Conservation (phyloP, 2,113 vertebrate genomes). For the Perca fluviatilis region DNA sequence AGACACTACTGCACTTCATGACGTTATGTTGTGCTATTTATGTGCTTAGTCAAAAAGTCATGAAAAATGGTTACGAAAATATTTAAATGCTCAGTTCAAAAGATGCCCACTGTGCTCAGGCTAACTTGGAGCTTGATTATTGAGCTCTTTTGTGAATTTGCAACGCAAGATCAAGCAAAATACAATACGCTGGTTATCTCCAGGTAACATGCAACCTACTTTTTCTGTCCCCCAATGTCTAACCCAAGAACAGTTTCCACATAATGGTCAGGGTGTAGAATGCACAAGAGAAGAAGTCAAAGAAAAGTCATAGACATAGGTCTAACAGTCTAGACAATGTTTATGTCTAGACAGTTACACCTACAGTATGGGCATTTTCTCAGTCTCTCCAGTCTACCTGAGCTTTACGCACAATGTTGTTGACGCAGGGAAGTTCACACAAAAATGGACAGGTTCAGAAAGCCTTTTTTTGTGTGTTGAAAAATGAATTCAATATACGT, state of each 20-base stretch:
- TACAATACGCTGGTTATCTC: background rate
- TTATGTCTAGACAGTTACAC: background rate
- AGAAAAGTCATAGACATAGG: background rate
- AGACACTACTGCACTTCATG: background rate
- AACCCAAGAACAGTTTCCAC: background rate
- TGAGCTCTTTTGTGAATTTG: background rate
- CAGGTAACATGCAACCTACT: background rate
- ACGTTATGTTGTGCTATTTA: background rate
- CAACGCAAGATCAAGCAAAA: background rate
- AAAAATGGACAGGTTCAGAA: background rate
- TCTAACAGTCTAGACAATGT: background rate
- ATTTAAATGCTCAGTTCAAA: background rate
- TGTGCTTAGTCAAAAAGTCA: background rate
- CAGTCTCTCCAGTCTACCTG: background rate
- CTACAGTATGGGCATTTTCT: background rate
- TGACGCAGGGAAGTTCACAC: background rate
- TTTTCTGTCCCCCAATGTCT: background rate
- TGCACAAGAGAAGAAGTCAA: background rate
- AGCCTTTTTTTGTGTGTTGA: background rate
- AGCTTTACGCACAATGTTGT: background rate
- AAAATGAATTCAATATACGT: background rate
- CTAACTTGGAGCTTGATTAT: conserved; percentile 6
- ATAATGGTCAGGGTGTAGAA: background rate
- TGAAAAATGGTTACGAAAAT: background rate
- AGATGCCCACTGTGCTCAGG: background rate